Evolutionary conservation across 1,140 invertebrate species (phyloP).

Genomic region (Hycleus phaleratus): DNA sequence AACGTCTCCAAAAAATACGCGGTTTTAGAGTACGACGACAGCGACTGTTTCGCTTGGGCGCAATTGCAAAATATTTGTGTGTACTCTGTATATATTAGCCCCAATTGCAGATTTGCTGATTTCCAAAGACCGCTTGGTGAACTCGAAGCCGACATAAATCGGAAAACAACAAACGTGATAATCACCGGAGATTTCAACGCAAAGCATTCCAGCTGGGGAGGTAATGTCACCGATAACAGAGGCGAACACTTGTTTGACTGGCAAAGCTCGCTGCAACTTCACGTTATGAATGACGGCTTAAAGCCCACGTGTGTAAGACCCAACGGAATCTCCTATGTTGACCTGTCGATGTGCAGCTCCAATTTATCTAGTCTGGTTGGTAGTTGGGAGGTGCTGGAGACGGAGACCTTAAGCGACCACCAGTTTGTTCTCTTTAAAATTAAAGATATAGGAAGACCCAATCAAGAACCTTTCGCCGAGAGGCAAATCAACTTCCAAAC

Average conservation of each 20-base stretch:
- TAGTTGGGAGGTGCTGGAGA: not conserved
- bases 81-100: not conserved
- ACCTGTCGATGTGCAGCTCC: not conserved
- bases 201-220: not conserved
- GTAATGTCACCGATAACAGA: not conserved
- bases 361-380: not conserved
- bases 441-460: too few relatives aligned
- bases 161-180: not conserved
- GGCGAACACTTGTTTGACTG: not conserved
- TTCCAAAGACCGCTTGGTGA: not conserved
- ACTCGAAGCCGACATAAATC: not conserved
- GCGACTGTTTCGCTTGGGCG: not conserved
- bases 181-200: not conserved
- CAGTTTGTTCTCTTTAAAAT: not conserved
- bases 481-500: too few relatives aligned
- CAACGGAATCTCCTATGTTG: not conserved
- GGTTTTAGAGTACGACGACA: not conserved
- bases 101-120: not conserved
- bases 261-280: not conserved
- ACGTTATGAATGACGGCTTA: not conserved
- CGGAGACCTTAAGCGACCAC: not conserved
- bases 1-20: not conserved
- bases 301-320: not conserved
- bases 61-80: not conserved
- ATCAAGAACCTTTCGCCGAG: too few relatives aligned